A percentile compares a stretch with the other conserved stretches of the same genome.
These are phyloP conservation scores for Spilarctia lutea DNA, from an alignment of 2,888 invertebrate genomes.

Conservation along the genomic window DNA sequence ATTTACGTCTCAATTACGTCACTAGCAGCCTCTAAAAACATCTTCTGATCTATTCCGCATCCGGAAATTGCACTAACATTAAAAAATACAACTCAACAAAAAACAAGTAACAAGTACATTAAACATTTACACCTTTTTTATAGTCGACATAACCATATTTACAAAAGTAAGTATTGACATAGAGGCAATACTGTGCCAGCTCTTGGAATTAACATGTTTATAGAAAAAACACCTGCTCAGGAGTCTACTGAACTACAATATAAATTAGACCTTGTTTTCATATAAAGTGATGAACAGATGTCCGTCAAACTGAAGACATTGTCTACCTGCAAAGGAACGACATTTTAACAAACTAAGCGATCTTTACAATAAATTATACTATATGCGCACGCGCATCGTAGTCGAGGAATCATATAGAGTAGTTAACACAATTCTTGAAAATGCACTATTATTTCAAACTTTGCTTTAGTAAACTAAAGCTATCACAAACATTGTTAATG, in stretches of 20 bases:
- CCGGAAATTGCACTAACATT: slow-evolving; percentile 42
- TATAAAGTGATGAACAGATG: slow-evolving; percentile 58
- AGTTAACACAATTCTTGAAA: slow-evolving; percentile 12
- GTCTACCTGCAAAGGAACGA: slow-evolving; percentile 63
- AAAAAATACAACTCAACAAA: slow-evolving; percentile 29
- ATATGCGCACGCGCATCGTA: slow-evolving; percentile 55
- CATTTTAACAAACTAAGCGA: slow-evolving; percentile 73
- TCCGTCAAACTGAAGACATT: slow-evolving; percentile 58
- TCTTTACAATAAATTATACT: slow-evolving; percentile 68
- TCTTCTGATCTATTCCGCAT: slow-evolving; percentile 16
- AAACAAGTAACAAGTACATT: slow-evolving; percentile 45
- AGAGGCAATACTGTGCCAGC: slow-evolving; percentile 40
- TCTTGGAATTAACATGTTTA: slow-evolving; percentile 42
- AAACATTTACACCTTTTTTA: slow-evolving; percentile 50
- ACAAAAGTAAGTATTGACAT: slow-evolving; percentile 43
- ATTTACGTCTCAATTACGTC: neutral
- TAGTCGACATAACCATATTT: slow-evolving; percentile 39
- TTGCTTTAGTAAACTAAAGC: neutral
- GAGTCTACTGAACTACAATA: slow-evolving; percentile 41
- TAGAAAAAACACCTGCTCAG: slow-evolving; percentile 49
- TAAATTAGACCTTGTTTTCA: slow-evolving; percentile 57
- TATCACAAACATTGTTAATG: neutral
- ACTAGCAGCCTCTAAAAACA: neutral
- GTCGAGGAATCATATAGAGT: slow-evolving; percentile 35
- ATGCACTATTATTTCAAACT: neutral